phyloP scores from a whole-genome alignment of 2,113 vertebrate genomes.

The Xenopus borealis region DNA sequence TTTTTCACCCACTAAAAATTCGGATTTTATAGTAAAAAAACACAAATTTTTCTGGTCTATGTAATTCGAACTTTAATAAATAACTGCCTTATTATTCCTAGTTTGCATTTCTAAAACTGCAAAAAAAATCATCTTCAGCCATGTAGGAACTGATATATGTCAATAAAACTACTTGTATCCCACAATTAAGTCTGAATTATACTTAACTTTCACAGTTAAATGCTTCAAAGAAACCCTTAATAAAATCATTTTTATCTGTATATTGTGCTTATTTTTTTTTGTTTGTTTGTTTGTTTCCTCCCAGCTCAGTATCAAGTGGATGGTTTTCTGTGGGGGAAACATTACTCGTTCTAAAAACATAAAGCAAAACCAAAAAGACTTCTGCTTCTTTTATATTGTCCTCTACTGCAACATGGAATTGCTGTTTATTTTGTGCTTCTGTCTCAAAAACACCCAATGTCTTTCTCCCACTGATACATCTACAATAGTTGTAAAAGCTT shows the following conservation, averaged over 20 bases:
- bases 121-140: neutral
- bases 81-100: no score
- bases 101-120: constrained; percentile 2
- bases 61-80: no score
- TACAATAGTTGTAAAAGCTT: no score
- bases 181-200: constrained; percentile 20
- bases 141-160: constrained; percentile 10
- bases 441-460: no score
- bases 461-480: no score
- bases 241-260: constrained; percentile 2
- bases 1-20: no score
- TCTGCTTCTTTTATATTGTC: no score
- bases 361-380: no score
- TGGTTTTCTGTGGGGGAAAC: neutral
- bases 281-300: neutral
- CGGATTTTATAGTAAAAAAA: no score
- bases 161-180: constrained; percentile 22
- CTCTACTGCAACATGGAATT: no score
- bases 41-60: no score
- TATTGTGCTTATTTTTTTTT: neutral
- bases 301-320: neutral
- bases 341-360: neutral
- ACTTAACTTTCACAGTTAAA: neutral
- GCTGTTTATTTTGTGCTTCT: no score
- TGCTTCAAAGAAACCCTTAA: constrained; percentile 2